Conservation (phyloP, 2,888 invertebrate species). For the Tiliacea aurago region DNA sequence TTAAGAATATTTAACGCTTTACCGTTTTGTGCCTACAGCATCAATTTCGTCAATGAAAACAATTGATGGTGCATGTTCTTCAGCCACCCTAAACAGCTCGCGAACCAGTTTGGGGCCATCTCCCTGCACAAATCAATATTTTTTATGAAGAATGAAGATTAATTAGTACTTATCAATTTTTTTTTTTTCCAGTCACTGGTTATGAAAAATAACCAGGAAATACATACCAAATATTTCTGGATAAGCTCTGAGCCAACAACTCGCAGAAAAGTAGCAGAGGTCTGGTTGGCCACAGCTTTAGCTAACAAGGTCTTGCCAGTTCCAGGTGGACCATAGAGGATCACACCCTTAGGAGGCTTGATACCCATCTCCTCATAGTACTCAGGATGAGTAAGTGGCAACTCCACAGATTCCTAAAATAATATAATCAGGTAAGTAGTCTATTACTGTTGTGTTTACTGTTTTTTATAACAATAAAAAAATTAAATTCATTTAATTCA, state of each 20-base stretch:
- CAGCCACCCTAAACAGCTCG: slow-evolving; percentile 99
- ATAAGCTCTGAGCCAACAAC: slow-evolving; percentile 99
- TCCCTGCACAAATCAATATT: slow-evolving; percentile 90
- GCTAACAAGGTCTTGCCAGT: slow-evolving; percentile 99
- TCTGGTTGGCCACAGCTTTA: slow-evolving; percentile 99
- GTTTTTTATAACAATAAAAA: not conserved
- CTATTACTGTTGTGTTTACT: not conserved
- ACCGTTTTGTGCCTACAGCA: slow-evolving; percentile 99
- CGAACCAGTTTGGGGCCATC: slow-evolving; percentile 99
- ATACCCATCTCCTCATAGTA: slow-evolving; percentile 99
- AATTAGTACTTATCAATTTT: not conserved
- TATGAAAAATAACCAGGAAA: not conserved
- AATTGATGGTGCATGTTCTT: slow-evolving; percentile 99
- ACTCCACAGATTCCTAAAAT: slow-evolving; percentile 97
- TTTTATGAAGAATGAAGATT: not conserved
- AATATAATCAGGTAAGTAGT: not conserved
- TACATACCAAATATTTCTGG: slow-evolving; percentile 97
- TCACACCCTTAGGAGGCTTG: slow-evolving; percentile 99
- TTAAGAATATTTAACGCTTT: slow-evolving; percentile 44
- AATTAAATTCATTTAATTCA: too few relatives aligned
- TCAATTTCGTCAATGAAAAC: slow-evolving; percentile 99
- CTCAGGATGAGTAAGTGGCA: slow-evolving; percentile 99
- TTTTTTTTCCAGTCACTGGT: slow-evolving; percentile 2
- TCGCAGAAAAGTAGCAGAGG: slow-evolving; percentile 99
- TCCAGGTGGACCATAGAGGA: slow-evolving; percentile 99